These are phyloP conservation scores for Coreoperca whiteheadi DNA, from an alignment of 2,113 vertebrate genomes.

Conservation along the genomic window DNA sequence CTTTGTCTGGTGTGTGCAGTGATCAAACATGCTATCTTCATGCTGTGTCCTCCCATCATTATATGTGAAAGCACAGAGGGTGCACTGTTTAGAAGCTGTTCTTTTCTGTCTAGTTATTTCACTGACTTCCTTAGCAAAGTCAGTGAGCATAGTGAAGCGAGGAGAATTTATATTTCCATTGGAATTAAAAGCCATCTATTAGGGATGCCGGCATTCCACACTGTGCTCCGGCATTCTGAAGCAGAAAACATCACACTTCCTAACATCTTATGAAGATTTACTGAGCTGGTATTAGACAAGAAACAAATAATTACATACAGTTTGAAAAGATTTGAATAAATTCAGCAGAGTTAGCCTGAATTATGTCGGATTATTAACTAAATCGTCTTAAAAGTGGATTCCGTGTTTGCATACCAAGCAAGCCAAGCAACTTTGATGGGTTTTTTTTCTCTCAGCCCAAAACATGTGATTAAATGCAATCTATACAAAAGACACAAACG, in stretches of 20 bases:
- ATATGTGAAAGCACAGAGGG: constrained; percentile 45
- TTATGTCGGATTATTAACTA: neutral
- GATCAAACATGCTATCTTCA: constrained; percentile 50
- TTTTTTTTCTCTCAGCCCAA: neutral
- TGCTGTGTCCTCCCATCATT: constrained; percentile 42
- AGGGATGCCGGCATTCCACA: constrained; percentile 17
- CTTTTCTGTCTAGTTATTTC: constrained; percentile 23
- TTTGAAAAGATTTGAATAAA: neutral
- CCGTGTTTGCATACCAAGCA: neutral
- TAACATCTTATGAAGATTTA: neutral
- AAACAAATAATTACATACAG: neutral
- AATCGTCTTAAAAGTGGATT: neutral
- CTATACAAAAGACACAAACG: neutral
- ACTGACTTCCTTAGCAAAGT: constrained; percentile 16
- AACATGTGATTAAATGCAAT: constrained; percentile 11
- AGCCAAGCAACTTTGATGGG: neutral
- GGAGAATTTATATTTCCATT: constrained; percentile 3
- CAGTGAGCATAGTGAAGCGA: neutral
- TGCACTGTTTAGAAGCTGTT: neutral
- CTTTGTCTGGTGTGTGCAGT: neutral
- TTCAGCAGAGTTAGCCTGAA: neutral
- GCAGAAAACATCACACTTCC: neutral
- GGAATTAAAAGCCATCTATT: constrained; percentile 42
- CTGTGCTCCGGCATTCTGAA: neutral
- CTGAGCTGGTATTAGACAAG: neutral